Evolutionary conservation across 2,888 invertebrate species (phyloP).

Genomic region (Caenorhabditis angaria): DNA sequence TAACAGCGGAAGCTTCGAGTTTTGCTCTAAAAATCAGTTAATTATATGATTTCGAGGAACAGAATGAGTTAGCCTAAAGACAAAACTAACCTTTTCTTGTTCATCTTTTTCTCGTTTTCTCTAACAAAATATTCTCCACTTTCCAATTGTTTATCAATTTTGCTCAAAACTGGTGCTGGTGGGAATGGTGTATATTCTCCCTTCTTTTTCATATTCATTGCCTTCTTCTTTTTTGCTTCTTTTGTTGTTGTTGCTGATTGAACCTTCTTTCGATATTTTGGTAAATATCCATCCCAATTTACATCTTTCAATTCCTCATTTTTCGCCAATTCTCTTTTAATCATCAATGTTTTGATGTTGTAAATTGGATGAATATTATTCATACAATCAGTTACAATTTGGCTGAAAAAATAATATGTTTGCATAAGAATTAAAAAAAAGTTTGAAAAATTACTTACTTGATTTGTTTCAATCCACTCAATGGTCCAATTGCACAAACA

Average conservation of each 20-base stretch:
- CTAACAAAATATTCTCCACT: slow-evolving; percentile 95
- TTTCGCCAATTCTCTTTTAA: slow-evolving; percentile 91
- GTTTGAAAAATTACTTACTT: slow-evolving; percentile 44
- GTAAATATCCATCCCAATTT: slow-evolving; percentile 95
- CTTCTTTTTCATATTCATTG: slow-evolving; percentile 83
- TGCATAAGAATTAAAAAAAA: slow-evolving; percentile 6
- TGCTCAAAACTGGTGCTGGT: slow-evolving; percentile 89
- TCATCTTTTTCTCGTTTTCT: slow-evolving; percentile 74
- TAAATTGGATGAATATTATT: slow-evolving; percentile 98
- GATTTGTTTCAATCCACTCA: slow-evolving; percentile 81
- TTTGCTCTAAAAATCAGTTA: slow-evolving; percentile 34
- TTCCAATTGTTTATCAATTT: slow-evolving; percentile 85
- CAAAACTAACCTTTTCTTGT: slow-evolving; percentile 46
- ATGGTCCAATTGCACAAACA: slow-evolving; percentile 93
- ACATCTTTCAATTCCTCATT: slow-evolving; percentile 90
- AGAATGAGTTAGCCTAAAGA: too few relatives aligned
- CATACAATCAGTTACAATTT: slow-evolving; percentile 95
- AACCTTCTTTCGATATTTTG: slow-evolving; percentile 88
- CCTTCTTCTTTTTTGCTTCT: slow-evolving; percentile 70
- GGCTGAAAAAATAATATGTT: slow-evolving; percentile 68
- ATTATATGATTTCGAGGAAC: too few relatives aligned
- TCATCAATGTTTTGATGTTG: slow-evolving; percentile 92
- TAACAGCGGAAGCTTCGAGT: slow-evolving; percentile 38
- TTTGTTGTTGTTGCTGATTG: slow-evolving; percentile 64
- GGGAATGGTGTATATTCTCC: slow-evolving; percentile 97